Evolutionary conservation across 2,797 vertebrate genomes (phyloP).

Genomic region (Taenioides sp.): DNA sequence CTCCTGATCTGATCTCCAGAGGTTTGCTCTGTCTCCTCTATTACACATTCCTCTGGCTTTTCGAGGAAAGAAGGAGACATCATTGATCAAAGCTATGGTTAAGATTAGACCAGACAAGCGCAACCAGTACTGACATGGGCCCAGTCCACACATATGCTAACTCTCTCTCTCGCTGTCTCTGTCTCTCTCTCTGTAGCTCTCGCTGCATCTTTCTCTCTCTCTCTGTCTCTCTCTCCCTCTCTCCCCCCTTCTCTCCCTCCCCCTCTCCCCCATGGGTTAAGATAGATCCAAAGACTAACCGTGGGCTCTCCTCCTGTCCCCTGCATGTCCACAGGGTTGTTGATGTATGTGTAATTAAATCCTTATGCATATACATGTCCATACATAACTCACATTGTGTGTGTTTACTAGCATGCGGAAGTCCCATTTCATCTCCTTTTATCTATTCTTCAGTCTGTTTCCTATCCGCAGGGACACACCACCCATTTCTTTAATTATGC

Average conservation of each 20-base stretch:
- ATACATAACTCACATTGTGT: background rate
- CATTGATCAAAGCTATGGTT: slow-evolving; percentile 47
- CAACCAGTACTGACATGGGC: slow-evolving; percentile 34
- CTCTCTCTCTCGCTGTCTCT: too few species aligned
- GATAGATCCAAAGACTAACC: slow-evolving; percentile 46
- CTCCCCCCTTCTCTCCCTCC: background rate
- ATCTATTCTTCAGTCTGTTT: slow-evolving; percentile 40
- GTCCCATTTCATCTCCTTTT: slow-evolving; percentile 52
- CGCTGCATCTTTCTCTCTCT: background rate
- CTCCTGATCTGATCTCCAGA: background rate
- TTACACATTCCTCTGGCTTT: slow-evolving; percentile 24
- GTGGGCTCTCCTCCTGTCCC: slow-evolving; percentile 22
- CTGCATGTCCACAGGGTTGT: slow-evolving; percentile 12
- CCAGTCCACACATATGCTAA: slow-evolving; percentile 2
- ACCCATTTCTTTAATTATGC: slow-evolving; percentile 59
- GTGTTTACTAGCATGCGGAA: slow-evolving; percentile 35
- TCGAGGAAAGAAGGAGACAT: slow-evolving; percentile 18
- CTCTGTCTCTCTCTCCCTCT: too few species aligned
- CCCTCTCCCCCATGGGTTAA: background rate
- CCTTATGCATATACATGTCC: background rate
- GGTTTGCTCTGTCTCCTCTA: background rate
- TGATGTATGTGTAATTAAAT: slow-evolving; percentile 3
- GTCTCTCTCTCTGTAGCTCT: background rate
- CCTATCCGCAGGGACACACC: slow-evolving; percentile 38
- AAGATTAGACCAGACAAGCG: slow-evolving; percentile 31